A percentile compares a stretch with the other conserved stretches of the same genome.
These are phyloP conservation scores for Hirtodrosophila confusa DNA, from an alignment of 2,888 invertebrate species.

Conservation along the genomic window DNA sequence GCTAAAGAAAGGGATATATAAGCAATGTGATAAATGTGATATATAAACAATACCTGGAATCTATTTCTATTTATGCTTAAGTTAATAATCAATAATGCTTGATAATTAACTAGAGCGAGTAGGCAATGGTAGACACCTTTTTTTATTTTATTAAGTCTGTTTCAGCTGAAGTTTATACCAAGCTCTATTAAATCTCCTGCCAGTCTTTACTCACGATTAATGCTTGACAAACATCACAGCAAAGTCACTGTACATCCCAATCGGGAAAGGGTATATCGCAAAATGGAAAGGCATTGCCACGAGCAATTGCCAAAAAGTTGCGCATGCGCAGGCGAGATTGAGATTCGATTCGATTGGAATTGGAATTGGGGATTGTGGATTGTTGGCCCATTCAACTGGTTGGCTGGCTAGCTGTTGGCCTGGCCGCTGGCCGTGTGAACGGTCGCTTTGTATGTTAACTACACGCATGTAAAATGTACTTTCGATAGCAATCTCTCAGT, in stretches of 20 bases:
- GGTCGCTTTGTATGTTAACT: slow-evolving; percentile 77
- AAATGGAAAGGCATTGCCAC: slow-evolving; percentile 71
- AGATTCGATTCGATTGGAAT: slow-evolving; percentile 71
- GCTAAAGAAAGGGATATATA: no score
- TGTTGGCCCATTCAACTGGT: slow-evolving; percentile 61
- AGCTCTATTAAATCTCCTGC: no score
- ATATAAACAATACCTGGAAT: no score
- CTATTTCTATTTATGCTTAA: no score
- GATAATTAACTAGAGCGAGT: no score
- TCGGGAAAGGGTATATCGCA: slow-evolving; percentile 45
- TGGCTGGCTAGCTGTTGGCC: slow-evolving; percentile 25
- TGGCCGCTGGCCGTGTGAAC: slow-evolving; percentile 66
- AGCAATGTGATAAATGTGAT: no score
- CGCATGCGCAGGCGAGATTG: slow-evolving; percentile 66
- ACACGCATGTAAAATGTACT: slow-evolving; percentile 79
- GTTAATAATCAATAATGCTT: no score
- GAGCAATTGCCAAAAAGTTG: slow-evolving; percentile 66
- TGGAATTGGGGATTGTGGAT: slow-evolving; percentile 46
- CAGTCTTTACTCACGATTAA: no score
- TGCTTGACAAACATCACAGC: neutral
- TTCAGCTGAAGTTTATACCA: no score
- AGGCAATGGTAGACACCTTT: no score
- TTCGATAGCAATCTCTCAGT: slow-evolving; percentile 69
- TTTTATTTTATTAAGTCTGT: no score
- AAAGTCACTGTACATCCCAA: neutral